A percentile compares a stretch with the other conserved stretches of the same genome.
Evolutionary conservation across 53 echinoderm and acorn worm genomes (phyloP).

Genomic region (Echinometra lucunter): DNA sequence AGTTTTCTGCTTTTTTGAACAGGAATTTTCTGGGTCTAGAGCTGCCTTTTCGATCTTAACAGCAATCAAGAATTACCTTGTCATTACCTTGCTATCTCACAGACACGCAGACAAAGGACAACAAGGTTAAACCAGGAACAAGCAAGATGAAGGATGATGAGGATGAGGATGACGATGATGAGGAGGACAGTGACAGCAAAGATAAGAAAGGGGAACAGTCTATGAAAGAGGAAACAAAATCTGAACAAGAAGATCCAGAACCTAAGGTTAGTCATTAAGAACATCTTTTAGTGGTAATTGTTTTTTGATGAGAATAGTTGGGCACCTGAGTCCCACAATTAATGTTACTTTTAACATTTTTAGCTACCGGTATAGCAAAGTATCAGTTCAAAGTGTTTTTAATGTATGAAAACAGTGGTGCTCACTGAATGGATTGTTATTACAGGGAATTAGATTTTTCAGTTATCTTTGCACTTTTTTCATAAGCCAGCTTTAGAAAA

Average conservation of each 20-base stretch:
- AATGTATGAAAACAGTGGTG: too few species aligned
- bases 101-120: background rate
- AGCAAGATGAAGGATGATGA: constrained; percentile 41
- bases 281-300: background rate
- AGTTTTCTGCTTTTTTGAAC: too few species aligned
- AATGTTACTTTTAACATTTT: too few species aligned
- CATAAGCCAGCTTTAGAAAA: too few species aligned
- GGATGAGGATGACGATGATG: constrained; percentile 33
- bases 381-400: too few species aligned
- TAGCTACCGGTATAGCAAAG: too few species aligned
- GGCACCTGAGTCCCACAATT: too few species aligned
- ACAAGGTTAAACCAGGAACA: constrained; percentile 26
- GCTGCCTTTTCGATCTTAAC: background rate
- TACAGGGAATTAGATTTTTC: too few species aligned
- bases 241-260: constrained; percentile 39
- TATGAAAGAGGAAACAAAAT: background rate
- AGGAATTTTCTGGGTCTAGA: too few species aligned
- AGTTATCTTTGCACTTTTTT: too few species aligned
- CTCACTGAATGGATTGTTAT: too few species aligned
- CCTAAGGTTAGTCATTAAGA: constrained; percentile 16
- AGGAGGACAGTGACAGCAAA: constrained; percentile 14
- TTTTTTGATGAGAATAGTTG: background rate
- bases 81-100: background rate
- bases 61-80: background rate
- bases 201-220: background rate